Percentiles rank a stretch among this genome's conserved stretches.
Conservation (phyloP, 2,113 vertebrate species). For the Riparia riparia region DNA sequence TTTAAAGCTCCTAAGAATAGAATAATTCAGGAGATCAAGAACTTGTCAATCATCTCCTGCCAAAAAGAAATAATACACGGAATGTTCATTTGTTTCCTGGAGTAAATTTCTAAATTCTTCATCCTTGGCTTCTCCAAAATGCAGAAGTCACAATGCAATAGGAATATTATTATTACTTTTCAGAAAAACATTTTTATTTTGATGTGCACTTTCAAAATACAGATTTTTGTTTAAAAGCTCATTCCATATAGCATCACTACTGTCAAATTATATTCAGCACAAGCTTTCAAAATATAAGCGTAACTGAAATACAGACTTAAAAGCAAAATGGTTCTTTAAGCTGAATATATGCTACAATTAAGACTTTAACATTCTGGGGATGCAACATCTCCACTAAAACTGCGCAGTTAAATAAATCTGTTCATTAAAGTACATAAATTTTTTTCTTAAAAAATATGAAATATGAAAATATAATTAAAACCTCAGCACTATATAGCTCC, state of each 20-base stretch:
- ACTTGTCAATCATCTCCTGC: conserved; percentile 29
- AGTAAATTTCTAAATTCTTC: neutral
- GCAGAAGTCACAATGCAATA: neutral
- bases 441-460: neutral
- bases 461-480: neutral
- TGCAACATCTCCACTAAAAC: neutral
- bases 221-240: conserved; percentile 13
- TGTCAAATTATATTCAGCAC: neutral
- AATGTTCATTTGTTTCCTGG: neutral
- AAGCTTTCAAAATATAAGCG: conserved; percentile 17
- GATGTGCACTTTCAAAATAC: neutral
- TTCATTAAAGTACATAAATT: neutral
- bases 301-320: neutral
- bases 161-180: neutral
- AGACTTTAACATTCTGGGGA: neutral
- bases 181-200: neutral
- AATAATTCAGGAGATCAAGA: neutral
- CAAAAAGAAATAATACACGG: conserved; percentile 49
- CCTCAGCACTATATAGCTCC: neutral
- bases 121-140: neutral
- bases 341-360: neutral
- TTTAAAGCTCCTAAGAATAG: conserved; percentile 43
- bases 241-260: neutral
- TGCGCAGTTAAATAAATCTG: neutral
- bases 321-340: conserved; percentile 49